Evolutionary conservation across 2,888 invertebrate genomes (phyloP).

Genomic region (Itoplectis maculator): DNA sequence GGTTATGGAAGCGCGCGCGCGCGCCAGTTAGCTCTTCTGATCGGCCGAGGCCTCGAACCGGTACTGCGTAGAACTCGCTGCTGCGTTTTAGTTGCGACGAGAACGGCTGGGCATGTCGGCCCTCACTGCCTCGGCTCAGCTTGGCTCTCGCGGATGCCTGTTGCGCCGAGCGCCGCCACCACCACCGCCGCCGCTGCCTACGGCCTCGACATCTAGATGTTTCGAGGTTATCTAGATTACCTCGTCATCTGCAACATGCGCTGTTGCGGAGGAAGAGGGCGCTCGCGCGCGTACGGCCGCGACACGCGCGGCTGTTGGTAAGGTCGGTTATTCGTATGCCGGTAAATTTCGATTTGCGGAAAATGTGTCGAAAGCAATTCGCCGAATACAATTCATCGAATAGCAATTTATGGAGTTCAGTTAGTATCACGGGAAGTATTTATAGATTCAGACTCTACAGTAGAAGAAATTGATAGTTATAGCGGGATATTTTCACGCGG

Average conservation of each 20-base stretch:
- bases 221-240: neutral
- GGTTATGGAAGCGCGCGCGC: constrained; percentile 60
- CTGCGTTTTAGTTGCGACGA: constrained; percentile 74
- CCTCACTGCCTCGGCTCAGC: constrained; percentile 72
- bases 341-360: too few species aligned
- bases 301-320: too few species aligned
- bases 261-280: neutral
- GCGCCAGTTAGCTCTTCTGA: constrained; percentile 67
- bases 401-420: too few species aligned
- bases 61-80: constrained; percentile 71
- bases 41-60: constrained; percentile 76
- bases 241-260: neutral
- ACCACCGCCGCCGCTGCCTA: neutral
- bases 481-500: too few species aligned
- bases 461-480: too few species aligned
- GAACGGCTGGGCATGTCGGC: constrained; percentile 78
- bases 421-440: too few species aligned
- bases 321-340: too few species aligned
- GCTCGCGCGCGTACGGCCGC: too few species aligned
- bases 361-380: too few species aligned
- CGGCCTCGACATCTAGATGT: neutral
- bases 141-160: constrained; percentile 52
- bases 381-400: too few species aligned
- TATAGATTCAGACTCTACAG: too few species aligned
- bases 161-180: constrained; percentile 20